Percentiles rank a stretch among this genome's conserved stretches.
Conservation (phyloP, 2,797 vertebrate species). For the Moxostoma hubbsi region DNA sequence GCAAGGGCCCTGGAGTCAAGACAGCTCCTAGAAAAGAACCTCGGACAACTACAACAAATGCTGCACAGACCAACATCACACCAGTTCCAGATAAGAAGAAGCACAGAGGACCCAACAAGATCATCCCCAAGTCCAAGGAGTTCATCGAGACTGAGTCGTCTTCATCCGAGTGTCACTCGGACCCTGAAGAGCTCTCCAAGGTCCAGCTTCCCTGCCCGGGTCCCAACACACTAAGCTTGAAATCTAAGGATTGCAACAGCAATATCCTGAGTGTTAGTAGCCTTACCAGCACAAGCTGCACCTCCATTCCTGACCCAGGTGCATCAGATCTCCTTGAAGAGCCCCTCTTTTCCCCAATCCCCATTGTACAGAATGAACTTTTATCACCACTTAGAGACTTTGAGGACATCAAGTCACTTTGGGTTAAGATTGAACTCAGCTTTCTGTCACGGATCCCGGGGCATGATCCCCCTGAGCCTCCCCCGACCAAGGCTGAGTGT, state of each 20-base stretch:
- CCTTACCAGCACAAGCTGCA: conserved; percentile 79
- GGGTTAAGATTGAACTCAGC: conserved; percentile 95
- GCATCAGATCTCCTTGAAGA: conserved; percentile 79
- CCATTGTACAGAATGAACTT: conserved; percentile 81
- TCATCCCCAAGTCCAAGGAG: conserved; percentile 92
- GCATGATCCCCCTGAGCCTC: conserved; percentile 75
- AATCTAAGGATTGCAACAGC: conserved; percentile 80
- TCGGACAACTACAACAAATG: conserved; percentile 72
- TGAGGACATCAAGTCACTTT: conserved; percentile 87
- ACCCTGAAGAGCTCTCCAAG: conserved; percentile 88
- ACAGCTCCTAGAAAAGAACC: conserved; percentile 93
- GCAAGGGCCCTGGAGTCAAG: conserved; percentile 85
- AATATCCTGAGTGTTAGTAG: conserved; percentile 84
- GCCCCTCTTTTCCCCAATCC: conserved; percentile 77
- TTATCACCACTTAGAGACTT: conserved; percentile 86
- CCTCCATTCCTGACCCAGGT: conserved; percentile 83
- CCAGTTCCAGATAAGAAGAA: conserved; percentile 88
- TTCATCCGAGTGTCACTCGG: conserved; percentile 92
- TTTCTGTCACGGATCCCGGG: conserved; percentile 88
- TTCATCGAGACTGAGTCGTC: conserved; percentile 97
- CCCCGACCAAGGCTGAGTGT: conserved; percentile 74
- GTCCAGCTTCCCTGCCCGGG: conserved; percentile 74
- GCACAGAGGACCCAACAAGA: conserved; percentile 89
- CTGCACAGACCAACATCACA: conserved; percentile 60
- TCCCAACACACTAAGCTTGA: conserved; percentile 67